Evolutionary conservation across 2,797 vertebrate species (phyloP).

Genomic region (Melanotaenia nigrans): DNA sequence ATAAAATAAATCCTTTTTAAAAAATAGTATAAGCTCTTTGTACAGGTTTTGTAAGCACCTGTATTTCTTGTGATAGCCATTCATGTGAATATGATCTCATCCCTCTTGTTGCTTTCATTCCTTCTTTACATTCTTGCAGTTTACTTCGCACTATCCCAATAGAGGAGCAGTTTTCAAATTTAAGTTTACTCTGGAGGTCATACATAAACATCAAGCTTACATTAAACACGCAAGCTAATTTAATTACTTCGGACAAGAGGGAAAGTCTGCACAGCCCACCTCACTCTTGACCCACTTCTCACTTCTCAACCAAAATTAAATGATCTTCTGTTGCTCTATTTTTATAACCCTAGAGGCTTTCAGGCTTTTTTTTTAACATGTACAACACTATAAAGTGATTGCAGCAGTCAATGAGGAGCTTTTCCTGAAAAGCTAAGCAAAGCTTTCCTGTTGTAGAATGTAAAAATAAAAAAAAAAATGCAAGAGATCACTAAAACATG

Average conservation of each 20-base stretch:
- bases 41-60: neutral
- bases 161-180: neutral
- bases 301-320: no score
- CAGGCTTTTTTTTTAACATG: neutral
- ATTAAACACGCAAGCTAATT: neutral
- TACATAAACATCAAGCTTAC: neutral
- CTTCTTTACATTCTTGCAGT: no score
- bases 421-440: neutral
- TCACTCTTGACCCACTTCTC: no score
- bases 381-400: neutral
- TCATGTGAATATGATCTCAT: no score
- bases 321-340: neutral
- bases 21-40: neutral
- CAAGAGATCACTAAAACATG: neutral
- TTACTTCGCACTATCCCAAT: no score
- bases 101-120: no score
- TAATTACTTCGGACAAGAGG: neutral
- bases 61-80: no score
- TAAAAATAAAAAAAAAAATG: constrained; percentile 15
- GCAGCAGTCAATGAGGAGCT: neutral
- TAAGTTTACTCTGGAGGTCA: neutral
- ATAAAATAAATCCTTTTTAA: neutral
- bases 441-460: neutral
- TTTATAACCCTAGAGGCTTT: neutral
- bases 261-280: no score